Evolutionary conservation across 2,797 vertebrate species (phyloP).

Genomic region (Hoplostethus mediterraneus): DNA sequence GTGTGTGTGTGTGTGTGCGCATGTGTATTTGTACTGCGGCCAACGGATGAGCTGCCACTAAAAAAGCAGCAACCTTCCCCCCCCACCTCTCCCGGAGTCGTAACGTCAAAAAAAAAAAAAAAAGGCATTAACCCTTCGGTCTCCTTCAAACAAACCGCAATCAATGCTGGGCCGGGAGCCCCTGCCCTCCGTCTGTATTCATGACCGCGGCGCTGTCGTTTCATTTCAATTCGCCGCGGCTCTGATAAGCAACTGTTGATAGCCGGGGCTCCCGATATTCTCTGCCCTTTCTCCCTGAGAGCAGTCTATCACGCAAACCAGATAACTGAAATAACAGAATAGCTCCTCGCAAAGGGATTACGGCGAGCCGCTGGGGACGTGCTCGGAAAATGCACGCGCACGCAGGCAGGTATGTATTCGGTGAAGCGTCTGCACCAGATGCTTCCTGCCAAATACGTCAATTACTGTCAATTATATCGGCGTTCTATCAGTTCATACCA

Average conservation of each 20-base stretch:
- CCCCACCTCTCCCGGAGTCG: slow-evolving; percentile 36
- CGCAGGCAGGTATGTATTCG: no score
- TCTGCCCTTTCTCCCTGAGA: slow-evolving; percentile 17
- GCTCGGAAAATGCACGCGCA: neutral
- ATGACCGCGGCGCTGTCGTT: slow-evolving; percentile 37
- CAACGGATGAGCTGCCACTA: slow-evolving; percentile 73
- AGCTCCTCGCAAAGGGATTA: slow-evolving; percentile 34
- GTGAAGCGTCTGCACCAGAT: neutral
- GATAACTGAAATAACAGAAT: slow-evolving; percentile 53
- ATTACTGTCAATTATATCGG: neutral
- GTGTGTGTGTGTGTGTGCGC: slow-evolving; percentile 5
- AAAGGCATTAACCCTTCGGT: slow-evolving; percentile 68
- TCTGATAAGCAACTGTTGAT: slow-evolving; percentile 72
- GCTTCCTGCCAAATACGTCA: neutral
- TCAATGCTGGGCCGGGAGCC: slow-evolving; percentile 41
- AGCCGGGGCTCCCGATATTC: slow-evolving; percentile 34
- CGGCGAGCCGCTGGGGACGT: slow-evolving; percentile 6
- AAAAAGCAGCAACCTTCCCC: slow-evolving; percentile 56
- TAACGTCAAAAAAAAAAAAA: slow-evolving; percentile 23
- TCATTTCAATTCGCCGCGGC: slow-evolving; percentile 77
- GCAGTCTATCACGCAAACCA: slow-evolving; percentile 36
- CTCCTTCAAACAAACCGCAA: slow-evolving; percentile 53
- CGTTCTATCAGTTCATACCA: neutral
- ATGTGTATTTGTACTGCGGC: slow-evolving; percentile 23
- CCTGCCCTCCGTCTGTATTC: slow-evolving; percentile 31